Base-by-base conservation (phyloP, 2,113 vertebrate genomes). In the Sylvia atricapilla region DNA sequence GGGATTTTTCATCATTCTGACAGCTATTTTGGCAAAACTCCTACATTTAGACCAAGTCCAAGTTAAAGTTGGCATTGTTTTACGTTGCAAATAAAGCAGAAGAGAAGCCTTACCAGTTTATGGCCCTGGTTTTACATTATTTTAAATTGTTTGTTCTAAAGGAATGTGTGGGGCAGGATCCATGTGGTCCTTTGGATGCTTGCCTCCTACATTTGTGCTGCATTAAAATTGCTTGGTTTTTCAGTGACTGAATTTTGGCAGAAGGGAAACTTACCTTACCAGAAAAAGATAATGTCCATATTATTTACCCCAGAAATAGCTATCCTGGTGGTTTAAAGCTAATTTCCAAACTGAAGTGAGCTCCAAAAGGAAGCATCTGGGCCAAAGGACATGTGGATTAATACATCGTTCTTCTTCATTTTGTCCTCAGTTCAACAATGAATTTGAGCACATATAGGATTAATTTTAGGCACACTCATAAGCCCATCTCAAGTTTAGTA, bases 141-240 rank as follows among this genome's bases (percentile, higher is more conserved):
- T 94, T 95, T 43, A 84, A 92, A 78, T 37, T 91, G 94, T 94
- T 96, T 94, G 52, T 52, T 94, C 84, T 78, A 31, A 90, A 94
- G 91, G 94, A 97, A 94, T 91, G 84, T 60, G 91, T 87, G 77
- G 86, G 60, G 93, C 84, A 87, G 73, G 80, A 93, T 93, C 90
- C 86, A 92, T 86, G 90, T 52, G 86, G 83, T 95, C 76, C 47
- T 68, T 94, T 96, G 94, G 95, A 93, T 60, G 39, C 62, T 89
- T 94, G 89, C 93, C 89, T 90, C 82, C 52, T 59, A 91, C 93
- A 93, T 89, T 92, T 83, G 88, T 80, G 64, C 74, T 84, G 44
- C 66, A 81, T 96, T 96, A 92, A 75, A 93, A 90, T 88, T 14
- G 0, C 56, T 85, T 41, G 37, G 15, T 67, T 89, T 88, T 92